These are phyloP conservation scores for Euzophera pinguis DNA, from an alignment of 2,888 invertebrate species.

Conservation along the genomic window DNA sequence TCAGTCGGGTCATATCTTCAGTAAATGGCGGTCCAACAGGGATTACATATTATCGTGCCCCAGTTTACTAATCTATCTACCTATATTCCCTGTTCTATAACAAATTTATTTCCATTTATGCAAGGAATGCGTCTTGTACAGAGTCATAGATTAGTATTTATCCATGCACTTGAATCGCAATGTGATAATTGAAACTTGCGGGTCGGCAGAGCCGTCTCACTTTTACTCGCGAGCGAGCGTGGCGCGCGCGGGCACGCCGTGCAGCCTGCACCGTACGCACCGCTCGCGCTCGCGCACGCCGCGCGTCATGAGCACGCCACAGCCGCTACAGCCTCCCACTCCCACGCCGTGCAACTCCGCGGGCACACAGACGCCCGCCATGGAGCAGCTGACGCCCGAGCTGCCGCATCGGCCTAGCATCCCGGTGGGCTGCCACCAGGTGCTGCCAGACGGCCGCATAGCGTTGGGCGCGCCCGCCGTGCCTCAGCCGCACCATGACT, in stretches of 20 bases:
- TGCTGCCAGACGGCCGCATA: slow-evolving; percentile 72
- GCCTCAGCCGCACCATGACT: slow-evolving; percentile 42
- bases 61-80: neutral
- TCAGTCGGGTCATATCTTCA: slow-evolving; percentile 4
- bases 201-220: slow-evolving; percentile 75
- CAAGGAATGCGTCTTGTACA: slow-evolving; percentile 3
- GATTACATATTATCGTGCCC: neutral
- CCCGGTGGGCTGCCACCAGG: slow-evolving; percentile 78
- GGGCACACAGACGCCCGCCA: slow-evolving; percentile 57
- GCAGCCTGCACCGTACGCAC: slow-evolving; percentile 77
- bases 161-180: slow-evolving; percentile 24
- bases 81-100: neutral
- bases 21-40: neutral
- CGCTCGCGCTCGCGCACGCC: slow-evolving; percentile 67
- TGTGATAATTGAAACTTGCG: slow-evolving; percentile 54
- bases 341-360: slow-evolving; percentile 57
- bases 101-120: neutral
- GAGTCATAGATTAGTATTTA: neutral
- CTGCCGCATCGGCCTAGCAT: slow-evolving; percentile 71
- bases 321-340: slow-evolving; percentile 45
- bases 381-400: slow-evolving; percentile 48
- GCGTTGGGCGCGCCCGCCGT: slow-evolving; percentile 59
- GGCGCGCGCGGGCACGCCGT: slow-evolving; percentile 84
- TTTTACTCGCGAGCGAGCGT: slow-evolving; percentile 90
- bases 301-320: slow-evolving; percentile 64